Evolutionary conservation across 1,140 invertebrate species (phyloP).

Genomic region (Nasonia giraulti): DNA sequence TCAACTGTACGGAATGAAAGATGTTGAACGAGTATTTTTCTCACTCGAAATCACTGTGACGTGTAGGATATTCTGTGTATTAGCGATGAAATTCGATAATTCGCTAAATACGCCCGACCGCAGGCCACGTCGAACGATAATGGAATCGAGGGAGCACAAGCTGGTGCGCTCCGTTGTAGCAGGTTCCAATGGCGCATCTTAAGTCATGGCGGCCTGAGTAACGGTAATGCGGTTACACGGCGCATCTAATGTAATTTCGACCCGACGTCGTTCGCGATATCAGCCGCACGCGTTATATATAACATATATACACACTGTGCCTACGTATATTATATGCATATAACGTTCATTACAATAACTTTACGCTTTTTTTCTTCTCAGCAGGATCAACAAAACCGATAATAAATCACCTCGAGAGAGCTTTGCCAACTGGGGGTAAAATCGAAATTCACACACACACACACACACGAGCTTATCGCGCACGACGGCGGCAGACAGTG

Average conservation of each 20-base stretch:
- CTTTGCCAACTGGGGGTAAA: background rate
- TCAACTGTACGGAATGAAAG: too few relatives aligned
- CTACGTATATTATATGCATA: too few relatives aligned
- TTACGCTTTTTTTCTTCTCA: too few relatives aligned
- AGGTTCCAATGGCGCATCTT: conserved; percentile 25
- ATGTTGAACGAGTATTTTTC: too few relatives aligned
- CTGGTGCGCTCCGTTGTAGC: background rate
- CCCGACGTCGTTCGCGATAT: conserved; percentile 14
- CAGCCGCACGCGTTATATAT: background rate
- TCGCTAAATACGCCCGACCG: background rate
- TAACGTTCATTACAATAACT: too few relatives aligned
- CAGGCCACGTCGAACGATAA: conserved; percentile 16
- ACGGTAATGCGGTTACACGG: conserved; percentile 30
- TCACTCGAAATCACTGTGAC: too few relatives aligned
- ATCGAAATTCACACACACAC: background rate
- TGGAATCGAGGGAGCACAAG: background rate
- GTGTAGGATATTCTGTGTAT: too few relatives aligned
- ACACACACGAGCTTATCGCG: background rate
- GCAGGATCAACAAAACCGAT: too few relatives aligned
- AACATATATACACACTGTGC: background rate
- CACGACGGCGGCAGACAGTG: too few relatives aligned
- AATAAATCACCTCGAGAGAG: too few relatives aligned
- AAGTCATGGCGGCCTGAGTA: conserved; percentile 32
- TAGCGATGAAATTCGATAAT: background rate
- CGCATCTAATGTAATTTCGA: conserved; percentile 42